These are phyloP conservation scores for Podarcis muralis DNA, from an alignment of 2,113 vertebrate species.

Conservation along the genomic window DNA sequence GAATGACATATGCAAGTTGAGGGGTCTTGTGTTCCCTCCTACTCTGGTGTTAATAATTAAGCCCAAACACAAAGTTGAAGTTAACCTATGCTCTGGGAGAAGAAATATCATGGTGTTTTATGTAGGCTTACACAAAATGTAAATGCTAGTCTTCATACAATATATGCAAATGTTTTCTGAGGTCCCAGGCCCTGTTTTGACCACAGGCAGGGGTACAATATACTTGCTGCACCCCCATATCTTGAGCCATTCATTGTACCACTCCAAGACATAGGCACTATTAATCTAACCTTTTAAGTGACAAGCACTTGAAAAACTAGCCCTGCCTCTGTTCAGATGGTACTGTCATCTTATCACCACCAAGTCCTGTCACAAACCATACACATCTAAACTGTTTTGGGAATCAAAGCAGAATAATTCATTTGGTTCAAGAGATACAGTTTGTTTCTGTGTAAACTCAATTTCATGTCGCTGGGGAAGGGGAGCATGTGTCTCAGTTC, in stretches of 20 bases:
- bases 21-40: no score
- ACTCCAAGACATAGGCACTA: background rate
- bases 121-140: no score
- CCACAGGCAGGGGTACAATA: no score
- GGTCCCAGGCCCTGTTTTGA: no score
- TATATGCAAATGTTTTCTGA: no score
- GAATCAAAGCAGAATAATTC: slow-evolving; percentile 26
- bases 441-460: background rate
- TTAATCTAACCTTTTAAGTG: background rate
- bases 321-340: background rate
- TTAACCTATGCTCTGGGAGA: background rate
- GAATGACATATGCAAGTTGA: no score
- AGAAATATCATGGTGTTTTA: no score
- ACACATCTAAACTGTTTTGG: slow-evolving; percentile 4
- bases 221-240: no score
- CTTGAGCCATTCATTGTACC: no score
- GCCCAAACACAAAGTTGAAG: background rate
- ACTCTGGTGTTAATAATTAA: background rate
- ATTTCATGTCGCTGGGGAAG: background rate
- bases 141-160: no score
- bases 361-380: background rate
- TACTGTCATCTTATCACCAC: background rate
- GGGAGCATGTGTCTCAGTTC: background rate
- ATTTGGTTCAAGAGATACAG: background rate
- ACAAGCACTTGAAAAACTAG: background rate